These are phyloP conservation scores for Balaenoptera acutorostrata DNA, from an alignment of 2,113 vertebrate genomes.

Conservation along the genomic window DNA sequence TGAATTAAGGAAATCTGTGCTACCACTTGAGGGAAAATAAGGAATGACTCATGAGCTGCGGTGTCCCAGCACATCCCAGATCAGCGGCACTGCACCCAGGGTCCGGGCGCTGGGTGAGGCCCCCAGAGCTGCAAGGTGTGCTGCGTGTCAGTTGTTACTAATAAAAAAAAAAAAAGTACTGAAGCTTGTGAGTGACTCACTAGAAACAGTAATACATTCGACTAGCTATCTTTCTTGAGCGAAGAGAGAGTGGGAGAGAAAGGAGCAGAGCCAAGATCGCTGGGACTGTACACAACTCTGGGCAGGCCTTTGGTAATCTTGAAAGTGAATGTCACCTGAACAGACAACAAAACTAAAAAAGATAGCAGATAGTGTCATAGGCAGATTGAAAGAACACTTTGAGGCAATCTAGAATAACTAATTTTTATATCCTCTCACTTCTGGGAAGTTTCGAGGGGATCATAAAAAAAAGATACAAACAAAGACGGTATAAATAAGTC, in stretches of 20 bases:
- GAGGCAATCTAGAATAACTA: not conserved
- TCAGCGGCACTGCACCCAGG: not conserved
- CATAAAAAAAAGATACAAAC: not conserved
- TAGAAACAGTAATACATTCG: not conserved
- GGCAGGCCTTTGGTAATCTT: not conserved
- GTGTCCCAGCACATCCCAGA: not conserved
- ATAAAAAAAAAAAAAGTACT: not conserved
- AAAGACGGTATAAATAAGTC: not conserved
- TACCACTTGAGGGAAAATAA: not conserved
- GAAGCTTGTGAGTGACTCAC: slow-evolving; percentile 17
- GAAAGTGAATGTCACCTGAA: not conserved
- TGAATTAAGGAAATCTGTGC: not conserved
- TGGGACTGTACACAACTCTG: not conserved
- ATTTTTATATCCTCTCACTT: not conserved
- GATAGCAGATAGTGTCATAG: not conserved
- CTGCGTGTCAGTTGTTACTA: not conserved
- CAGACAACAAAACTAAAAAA: not conserved
- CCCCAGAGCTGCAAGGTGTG: not conserved
- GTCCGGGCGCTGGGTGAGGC: not conserved
- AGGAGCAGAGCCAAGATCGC: no score
- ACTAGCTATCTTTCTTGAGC: not conserved
- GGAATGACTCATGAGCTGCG: not conserved
- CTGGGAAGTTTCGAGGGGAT: not conserved
- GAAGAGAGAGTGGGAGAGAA: not conserved
- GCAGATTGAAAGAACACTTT: not conserved